phyloP scores from a whole-genome alignment of 2,113 vertebrate genomes.

The Vidua macroura region DNA sequence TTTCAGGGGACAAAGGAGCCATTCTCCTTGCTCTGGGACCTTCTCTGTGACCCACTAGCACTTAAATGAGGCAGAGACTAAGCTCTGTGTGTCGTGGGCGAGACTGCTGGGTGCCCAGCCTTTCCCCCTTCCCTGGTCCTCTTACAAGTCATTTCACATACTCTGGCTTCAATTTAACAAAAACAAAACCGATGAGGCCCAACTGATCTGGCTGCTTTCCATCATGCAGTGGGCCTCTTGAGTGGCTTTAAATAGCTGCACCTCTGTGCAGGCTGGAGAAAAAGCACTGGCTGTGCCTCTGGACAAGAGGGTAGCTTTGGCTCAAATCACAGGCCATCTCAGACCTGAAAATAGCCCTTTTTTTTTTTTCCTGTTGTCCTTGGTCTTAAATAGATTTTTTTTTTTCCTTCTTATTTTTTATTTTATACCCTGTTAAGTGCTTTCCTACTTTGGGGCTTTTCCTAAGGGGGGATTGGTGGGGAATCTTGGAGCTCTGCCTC shows the following conservation, averaged over 20 bases:
- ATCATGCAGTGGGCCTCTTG: neutral
- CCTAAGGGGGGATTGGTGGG: neutral
- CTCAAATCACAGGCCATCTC: neutral
- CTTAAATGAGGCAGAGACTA: neutral
- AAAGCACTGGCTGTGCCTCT: neutral
- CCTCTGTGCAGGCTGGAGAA: neutral
- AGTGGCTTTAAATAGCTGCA: conserved; percentile 58
- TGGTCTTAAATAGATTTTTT: neutral
- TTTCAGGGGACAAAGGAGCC: neutral
- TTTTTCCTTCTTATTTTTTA: neutral
- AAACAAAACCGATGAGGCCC: conserved; percentile 19
- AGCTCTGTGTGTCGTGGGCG: neutral
- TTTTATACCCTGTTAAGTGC: neutral
- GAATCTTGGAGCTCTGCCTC: conserved; percentile 70
- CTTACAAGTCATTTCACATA: conserved; percentile 13
- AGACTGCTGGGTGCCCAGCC: neutral
- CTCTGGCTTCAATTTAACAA: conserved; percentile 53
- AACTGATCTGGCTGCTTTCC: conserved; percentile 61
- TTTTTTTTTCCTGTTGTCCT: neutral
- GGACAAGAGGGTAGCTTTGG: neutral
- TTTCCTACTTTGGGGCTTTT: conserved; percentile 34
- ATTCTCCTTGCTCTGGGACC: neutral
- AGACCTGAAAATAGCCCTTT: neutral
- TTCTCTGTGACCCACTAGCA: neutral
- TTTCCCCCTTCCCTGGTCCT: conserved; percentile 30